Evolutionary conservation across 2,888 invertebrate species (phyloP), one percentile per base, ranked within the genome.

Genomic region (Hemistola chrysoprasaria): DNA sequence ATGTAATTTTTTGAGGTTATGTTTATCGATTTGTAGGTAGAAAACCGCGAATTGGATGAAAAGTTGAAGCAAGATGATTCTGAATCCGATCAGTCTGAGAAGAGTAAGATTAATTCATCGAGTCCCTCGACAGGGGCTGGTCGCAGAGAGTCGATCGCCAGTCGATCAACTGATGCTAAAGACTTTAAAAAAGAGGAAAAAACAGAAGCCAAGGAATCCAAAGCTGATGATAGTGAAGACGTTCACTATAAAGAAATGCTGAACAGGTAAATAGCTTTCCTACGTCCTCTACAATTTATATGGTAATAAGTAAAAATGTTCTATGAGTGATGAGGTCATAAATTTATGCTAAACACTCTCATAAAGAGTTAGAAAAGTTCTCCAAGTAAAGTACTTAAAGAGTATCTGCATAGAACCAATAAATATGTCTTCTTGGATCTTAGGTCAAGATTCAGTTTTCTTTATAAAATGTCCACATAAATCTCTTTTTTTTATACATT

Each of bases 1-100:
- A 47, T 16, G 40, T 47, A 16, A 29, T 23, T 43, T 39, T 47
- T 40, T 32, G 8, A 92, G 92, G 91, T 92, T 77, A 93, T 93
- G 76, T 91, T 91, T 91, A 76, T 79, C 50, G 73, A 77, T 78
- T 62, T 53, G 36, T 56, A 88, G 88, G 78, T 76, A 29, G 88
- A 88, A 63, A 82, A 72, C 67, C 84, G 85, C 61, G 93, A 93
- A 76, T 74, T 92, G 62, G 93, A 93, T 56, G 93, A 93, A 56
- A 93, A 93, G 62, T 86, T 91, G 44, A 92, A 90, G 71, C 76
- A 89, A 38, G 93, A 93, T 47, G 93, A 92, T 63, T 91, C 91
- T 56, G 88, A 90, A 48, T 90, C 91, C 1, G 92, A 93, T 62
- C 88, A 90, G 30, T 90, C 91, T 10, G 93, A 93, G 43, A 92